phyloP scores from a whole-genome alignment of 2,888 invertebrate species.

The Achlya flavicornis region DNA sequence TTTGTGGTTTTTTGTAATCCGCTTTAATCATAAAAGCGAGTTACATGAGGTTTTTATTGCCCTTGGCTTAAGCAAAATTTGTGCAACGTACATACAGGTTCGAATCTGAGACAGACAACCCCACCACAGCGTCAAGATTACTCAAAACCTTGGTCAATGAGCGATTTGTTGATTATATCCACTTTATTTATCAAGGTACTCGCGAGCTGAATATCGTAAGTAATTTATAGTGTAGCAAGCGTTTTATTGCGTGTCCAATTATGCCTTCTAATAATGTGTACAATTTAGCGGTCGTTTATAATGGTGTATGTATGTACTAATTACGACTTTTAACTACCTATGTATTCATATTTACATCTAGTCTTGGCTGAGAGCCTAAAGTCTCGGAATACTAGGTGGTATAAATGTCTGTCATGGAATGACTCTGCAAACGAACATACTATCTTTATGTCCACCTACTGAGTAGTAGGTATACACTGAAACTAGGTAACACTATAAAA shows the following conservation, averaged over 20 bases:
- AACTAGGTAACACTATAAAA: neutral
- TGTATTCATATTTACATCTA: slow-evolving; percentile 36
- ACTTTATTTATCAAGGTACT: neutral
- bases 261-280: neutral
- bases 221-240: neutral
- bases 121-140: neutral
- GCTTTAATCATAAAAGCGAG: too few species aligned
- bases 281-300: slow-evolving; percentile 2
- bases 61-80: too few species aligned
- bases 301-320: slow-evolving; percentile 7
- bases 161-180: neutral
- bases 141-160: neutral
- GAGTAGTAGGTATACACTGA: neutral
- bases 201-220: neutral
- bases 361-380: slow-evolving; percentile 50
- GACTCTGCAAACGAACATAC: slow-evolving; percentile 14
- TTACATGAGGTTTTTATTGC: neutral
- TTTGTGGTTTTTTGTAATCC: too few species aligned
- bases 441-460: neutral
- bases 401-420: slow-evolving; percentile 20
- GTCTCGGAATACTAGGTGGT: slow-evolving; percentile 40
- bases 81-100: too few species aligned
- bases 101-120: too few species aligned
- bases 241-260: slow-evolving; percentile 4
- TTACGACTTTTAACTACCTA: slow-evolving; percentile 36